Evolutionary conservation across 2,113 vertebrate species (phyloP).

Genomic region (Apteryx mantelli): DNA sequence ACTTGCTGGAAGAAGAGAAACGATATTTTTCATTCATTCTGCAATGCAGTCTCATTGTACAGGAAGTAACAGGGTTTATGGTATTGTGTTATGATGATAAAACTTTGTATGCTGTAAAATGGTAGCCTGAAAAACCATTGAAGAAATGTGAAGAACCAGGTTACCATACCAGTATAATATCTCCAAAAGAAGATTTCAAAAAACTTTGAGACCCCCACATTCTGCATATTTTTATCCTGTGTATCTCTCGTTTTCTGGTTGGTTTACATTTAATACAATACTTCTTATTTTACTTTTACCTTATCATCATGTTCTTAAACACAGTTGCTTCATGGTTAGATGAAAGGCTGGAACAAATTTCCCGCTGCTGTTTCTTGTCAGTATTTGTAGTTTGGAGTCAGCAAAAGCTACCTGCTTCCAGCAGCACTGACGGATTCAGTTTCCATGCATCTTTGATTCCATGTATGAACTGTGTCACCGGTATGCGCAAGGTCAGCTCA

Average conservation of each 20-base stretch:
- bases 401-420: slow-evolving; percentile 19
- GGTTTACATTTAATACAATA: slow-evolving; percentile 37
- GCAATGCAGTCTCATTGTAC: not conserved
- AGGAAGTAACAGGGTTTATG: not conserved
- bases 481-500: slow-evolving; percentile 20
- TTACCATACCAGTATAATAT: not conserved
- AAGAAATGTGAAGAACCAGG: slow-evolving; percentile 13
- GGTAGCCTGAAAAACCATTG: slow-evolving; percentile 1
- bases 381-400: slow-evolving; percentile 15
- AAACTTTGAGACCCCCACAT: slow-evolving; percentile 17
- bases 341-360: slow-evolving; percentile 53
- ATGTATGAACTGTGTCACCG: slow-evolving; percentile 36
- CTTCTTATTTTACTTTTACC: slow-evolving; percentile 29
- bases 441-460: slow-evolving; percentile 10
- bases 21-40: not conserved
- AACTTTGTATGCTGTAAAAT: not conserved
- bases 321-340: not conserved
- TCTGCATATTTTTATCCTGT: slow-evolving; percentile 38
- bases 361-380: slow-evolving; percentile 4
- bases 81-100: not conserved
- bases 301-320: slow-evolving; percentile 29
- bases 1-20: not conserved
- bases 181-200: slow-evolving; percentile 5
- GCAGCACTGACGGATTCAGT: not conserved
- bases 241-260: slow-evolving; percentile 5